Evolutionary conservation across 1,140 invertebrate species (phyloP), one percentile per base, ranked within the genome.

Genomic region (Lepidurus couesii): DNA sequence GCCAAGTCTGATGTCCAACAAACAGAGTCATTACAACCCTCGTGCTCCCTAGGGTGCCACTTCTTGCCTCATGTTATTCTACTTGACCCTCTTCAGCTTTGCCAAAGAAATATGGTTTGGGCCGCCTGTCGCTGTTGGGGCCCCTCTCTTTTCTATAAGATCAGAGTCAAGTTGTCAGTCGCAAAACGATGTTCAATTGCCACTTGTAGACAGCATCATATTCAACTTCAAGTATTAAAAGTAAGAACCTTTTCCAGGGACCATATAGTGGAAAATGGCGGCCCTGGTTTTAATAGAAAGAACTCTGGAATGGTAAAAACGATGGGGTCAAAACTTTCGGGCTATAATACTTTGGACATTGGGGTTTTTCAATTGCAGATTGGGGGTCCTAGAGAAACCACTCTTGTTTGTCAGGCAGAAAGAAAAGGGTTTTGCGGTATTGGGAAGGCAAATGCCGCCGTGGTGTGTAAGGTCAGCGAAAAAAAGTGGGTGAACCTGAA

Each of bases 401-500:
- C 53, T 16, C 21, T 65, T 65, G 7, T 65, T 21, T 65, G 16
- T 1, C 0, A 65, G 13, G 21, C 16, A 65, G 21, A 65, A 65
- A 21, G 16, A 21, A 21, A 65, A 21, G 53, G 53, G 53, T 65
- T 9, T 7, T 16, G 34, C 34, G 34, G 34, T 34, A 34, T 65
- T 5, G 21, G 21, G 21, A 65, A 13, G 9, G 9, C 53, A 9
- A 65, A 16, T n/a, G 53, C 53, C 21, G 53, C 53, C 53, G 21
- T 21, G 53, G 53, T 65, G 3, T 65, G 53, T 65, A 21, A 9
- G n/a, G 53, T 7, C 53, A 21, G 13, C 53, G 0, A 65, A 65
- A 65, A 65, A 65, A 65, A 65, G 53, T 65, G 53, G 53, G 53
- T 65, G 53, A 65, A 65, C 53, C 53, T 65, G 53, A 21, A 65